phyloP scores from a whole-genome alignment of 2,113 vertebrate genomes.

The Pipra filicauda region DNA sequence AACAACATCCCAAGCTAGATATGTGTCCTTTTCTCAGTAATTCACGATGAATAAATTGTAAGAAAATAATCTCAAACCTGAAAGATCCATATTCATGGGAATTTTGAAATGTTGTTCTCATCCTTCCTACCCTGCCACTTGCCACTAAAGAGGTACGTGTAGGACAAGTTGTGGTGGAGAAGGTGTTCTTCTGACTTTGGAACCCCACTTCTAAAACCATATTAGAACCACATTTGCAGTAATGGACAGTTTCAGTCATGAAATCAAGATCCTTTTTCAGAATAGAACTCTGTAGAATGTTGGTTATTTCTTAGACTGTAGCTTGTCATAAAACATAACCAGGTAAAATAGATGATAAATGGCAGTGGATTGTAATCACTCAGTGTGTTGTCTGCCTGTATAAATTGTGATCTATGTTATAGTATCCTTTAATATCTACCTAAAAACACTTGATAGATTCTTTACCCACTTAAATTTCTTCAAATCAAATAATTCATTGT shows the following conservation, averaged over 20 bases:
- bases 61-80: not conserved
- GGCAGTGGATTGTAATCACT: not conserved
- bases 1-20: not conserved
- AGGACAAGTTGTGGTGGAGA: not conserved
- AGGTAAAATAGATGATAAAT: not conserved
- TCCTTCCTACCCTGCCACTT: not conserved
- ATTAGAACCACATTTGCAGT: not conserved
- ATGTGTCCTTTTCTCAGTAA: not conserved
- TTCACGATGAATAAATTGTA: not conserved
- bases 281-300: not conserved
- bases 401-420: not conserved
- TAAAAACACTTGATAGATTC: not conserved
- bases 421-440: not conserved
- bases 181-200: not conserved
- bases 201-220: not conserved
- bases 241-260: not conserved
- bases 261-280: not conserved
- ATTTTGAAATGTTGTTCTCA: not conserved
- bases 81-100: not conserved
- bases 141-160: not conserved
- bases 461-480: not conserved
- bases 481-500: not conserved
- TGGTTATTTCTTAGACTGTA: not conserved
- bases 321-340: not conserved
- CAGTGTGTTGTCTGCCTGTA: not conserved